These are phyloP conservation scores for Hydrotaea diabolus DNA, from an alignment of 2,888 invertebrate species.

Conservation along the genomic window DNA sequence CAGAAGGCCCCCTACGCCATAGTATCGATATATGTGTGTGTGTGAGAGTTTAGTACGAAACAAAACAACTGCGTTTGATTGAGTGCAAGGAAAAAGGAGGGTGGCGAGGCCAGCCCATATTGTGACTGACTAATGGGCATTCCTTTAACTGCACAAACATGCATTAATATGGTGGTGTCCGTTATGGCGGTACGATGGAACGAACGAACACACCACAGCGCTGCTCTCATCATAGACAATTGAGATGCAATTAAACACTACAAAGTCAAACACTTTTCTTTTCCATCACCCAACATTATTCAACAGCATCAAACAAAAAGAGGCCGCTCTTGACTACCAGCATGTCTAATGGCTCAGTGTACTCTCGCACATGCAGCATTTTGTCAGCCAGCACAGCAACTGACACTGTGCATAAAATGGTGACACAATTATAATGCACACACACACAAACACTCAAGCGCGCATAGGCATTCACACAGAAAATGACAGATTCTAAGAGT, in stretches of 20 bases:
- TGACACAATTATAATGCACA: constrained; percentile 25
- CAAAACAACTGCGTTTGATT: constrained; percentile 8
- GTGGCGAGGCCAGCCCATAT: too few species aligned
- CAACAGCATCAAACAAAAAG: constrained; percentile 21
- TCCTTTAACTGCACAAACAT: neutral
- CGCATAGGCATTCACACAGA: neutral
- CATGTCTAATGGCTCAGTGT: neutral
- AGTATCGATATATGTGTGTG: too few species aligned
- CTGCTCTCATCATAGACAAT: too few species aligned
- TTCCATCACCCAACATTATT: neutral
- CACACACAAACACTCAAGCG: neutral
- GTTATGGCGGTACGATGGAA: neutral
- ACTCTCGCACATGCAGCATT: constrained; percentile 14
- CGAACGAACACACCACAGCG: neutral
- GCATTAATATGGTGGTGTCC: constrained; percentile 9
- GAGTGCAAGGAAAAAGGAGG: too few species aligned
- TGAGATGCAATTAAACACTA: constrained; percentile 52
- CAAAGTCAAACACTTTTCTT: constrained; percentile 32
- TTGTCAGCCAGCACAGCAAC: neutral
- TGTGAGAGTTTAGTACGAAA: neutral
- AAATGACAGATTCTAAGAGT: constrained; percentile 4
- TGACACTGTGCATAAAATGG: neutral
- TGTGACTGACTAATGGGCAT: neutral
- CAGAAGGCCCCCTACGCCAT: neutral
- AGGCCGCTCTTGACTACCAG: constrained; percentile 23